Base-by-base conservation (phyloP, 2,797 vertebrate species). In the Micropoecilia bifurca region DNA sequence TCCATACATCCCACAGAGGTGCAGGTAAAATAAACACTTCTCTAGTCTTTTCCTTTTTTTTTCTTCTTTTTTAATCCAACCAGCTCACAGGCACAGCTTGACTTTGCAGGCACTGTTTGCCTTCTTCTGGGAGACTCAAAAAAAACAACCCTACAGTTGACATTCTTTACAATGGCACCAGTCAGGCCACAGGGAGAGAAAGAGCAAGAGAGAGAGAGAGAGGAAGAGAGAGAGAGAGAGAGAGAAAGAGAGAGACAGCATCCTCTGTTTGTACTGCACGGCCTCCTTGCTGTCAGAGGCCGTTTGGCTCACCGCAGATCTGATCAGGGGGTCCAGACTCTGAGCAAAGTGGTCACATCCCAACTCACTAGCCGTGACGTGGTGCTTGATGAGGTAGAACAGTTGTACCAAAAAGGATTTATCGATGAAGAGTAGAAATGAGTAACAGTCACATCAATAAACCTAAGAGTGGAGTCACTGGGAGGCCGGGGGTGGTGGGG, bases 391-490 rank as follows among this genome's bases (percentile, higher is more conserved):
- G 96, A 96, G 96, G 96, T 96, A 96, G 96, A 94, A 95, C 93
- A 90, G 95, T 96, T 96, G 95, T 96, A 96, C 96, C 94, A 93
- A 95, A 73, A 94, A 94, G 43, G 90, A 93, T 88, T 81, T 92
- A 90, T 93, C 91, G 90, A 95, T 91, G 90, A 94, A 94, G 91
- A 92, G 93, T 94, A 93, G 90, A 95, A 95, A 93, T 93, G 84
- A 94, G 94, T 96, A 96, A 96, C 96, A 96, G 95, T 96, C 96
- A 95, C 95, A 94, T 94, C 87, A 93, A 95, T 94, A 88, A 91
- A 94, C 90, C 93, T 86, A 93, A 85, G 86, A 95, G 90, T 90
- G 89, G 94, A 93, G 90, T 89, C 79, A 85, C 88, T 81, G 79
- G 63, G 81, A 83, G 80, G 76, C 71, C 71, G 75, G 76, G 74